Evolutionary conservation across 2,888 invertebrate species (phyloP).

Genomic region (Hipparchia sbordonii): DNA sequence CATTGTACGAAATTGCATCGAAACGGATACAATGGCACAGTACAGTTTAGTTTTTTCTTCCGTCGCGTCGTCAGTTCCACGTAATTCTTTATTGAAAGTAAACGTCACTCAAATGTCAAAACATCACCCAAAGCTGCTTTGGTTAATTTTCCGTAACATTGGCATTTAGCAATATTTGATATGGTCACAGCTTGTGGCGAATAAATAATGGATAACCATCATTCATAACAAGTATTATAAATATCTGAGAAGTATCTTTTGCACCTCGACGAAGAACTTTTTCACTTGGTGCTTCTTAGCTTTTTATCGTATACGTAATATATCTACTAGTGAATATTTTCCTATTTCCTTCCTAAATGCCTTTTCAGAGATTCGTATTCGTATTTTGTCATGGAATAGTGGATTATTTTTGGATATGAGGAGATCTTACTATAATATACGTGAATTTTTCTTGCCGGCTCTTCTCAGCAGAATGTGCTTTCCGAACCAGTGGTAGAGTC

Average conservation of each 20-base stretch:
- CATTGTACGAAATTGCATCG: constrained; percentile 28
- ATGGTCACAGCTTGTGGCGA: constrained; percentile 47
- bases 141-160: constrained; percentile 65
- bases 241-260: background rate
- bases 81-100: constrained; percentile 73
- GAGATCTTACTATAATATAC: no score
- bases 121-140: constrained; percentile 61
- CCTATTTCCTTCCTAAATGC: no score
- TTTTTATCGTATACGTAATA: no score
- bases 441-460: no score
- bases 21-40: constrained; percentile 20
- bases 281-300: background rate
- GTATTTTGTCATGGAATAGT: no score
- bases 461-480: no score
- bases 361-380: no score
- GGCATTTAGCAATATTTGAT: constrained; percentile 50
- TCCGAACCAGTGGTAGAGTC: no score
- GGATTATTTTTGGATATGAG: no score
- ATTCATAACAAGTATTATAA: constrained; percentile 5
- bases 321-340: no score
- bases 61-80: constrained; percentile 62
- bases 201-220: constrained; percentile 37
- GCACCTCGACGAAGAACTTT: background rate
- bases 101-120: constrained; percentile 80
- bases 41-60: constrained; percentile 19